Conservation (phyloP, 2,113 vertebrate genomes). For the Haemorhous mexicanus region DNA sequence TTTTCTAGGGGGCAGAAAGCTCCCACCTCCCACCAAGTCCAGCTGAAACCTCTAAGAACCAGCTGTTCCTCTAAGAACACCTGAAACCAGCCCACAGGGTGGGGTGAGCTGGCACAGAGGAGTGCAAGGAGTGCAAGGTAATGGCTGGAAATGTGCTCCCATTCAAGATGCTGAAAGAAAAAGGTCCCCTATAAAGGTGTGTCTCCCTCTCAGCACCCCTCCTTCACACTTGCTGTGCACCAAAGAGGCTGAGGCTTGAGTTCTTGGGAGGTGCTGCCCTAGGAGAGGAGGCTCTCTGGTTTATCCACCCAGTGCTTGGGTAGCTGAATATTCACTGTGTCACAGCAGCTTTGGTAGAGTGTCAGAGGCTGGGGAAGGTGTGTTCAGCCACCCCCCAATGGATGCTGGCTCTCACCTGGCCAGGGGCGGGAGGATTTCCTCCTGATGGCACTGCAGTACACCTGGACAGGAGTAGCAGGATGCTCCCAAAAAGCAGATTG, state of each 20-base stretch:
- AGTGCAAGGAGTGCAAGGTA: background rate
- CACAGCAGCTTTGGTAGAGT: too few species aligned
- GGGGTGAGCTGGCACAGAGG: background rate
- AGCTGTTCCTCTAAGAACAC: background rate
- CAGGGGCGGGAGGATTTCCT: background rate
- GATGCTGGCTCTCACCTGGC: background rate
- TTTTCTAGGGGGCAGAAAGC: background rate
- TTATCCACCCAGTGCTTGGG: background rate
- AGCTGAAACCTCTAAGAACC: background rate
- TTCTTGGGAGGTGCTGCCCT: background rate
- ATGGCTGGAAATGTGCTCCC: background rate
- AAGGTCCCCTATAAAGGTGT: background rate
- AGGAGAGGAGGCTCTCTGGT: background rate
- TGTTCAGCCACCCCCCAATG: background rate
- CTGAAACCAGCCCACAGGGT: accelerated
- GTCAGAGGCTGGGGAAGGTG: background rate
- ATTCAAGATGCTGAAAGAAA: background rate
- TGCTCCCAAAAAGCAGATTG: background rate
- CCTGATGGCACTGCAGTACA: background rate
- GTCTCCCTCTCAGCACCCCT: background rate
- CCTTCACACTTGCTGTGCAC: background rate
- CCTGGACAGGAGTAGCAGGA: background rate
- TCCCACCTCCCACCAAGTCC: background rate
- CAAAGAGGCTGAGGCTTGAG: background rate
- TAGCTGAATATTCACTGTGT: background rate